Conservation (phyloP, 2,113 vertebrate genomes). For the Pantherophis guttatus region DNA sequence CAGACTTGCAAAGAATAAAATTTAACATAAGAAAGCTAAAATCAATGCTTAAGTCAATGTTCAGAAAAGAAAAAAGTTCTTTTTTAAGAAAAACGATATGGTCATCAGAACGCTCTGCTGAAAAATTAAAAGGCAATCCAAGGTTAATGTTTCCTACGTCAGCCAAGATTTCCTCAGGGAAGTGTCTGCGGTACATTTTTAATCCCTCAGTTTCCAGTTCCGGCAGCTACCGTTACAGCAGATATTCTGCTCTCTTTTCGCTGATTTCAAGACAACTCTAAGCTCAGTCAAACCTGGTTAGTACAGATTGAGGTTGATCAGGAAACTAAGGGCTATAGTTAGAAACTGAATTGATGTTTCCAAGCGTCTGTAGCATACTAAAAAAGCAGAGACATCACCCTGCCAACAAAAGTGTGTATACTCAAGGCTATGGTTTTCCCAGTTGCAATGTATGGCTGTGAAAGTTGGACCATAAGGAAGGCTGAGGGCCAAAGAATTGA, state of each 20-base stretch:
- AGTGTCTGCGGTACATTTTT: neutral
- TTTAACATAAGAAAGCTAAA: neutral
- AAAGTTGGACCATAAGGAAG: too few relatives aligned
- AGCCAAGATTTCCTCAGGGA: neutral
- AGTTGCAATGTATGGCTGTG: too few relatives aligned
- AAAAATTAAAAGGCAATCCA: neutral
- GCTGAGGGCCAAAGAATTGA: too few relatives aligned
- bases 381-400: too few relatives aligned
- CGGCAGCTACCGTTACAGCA: neutral
- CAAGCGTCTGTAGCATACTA: too few relatives aligned
- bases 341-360: too few relatives aligned
- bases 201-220: neutral
- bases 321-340: neutral
- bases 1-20: neutral
- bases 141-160: neutral
- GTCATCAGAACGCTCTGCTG: neutral
- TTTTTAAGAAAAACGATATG: neutral
- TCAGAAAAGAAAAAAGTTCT: neutral
- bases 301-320: neutral
- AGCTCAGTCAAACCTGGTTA: neutral
- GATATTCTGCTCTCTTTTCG: neutral
- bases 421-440: too few relatives aligned
- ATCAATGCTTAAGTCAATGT: rapidly evolving
- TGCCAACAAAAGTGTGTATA: too few relatives aligned
- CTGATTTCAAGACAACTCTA: neutral